A percentile compares a stretch with the other conserved stretches of the same genome.
These are phyloP conservation scores for Agrilus mali DNA, from an alignment of 2,888 invertebrate species.

Conservation along the genomic window DNA sequence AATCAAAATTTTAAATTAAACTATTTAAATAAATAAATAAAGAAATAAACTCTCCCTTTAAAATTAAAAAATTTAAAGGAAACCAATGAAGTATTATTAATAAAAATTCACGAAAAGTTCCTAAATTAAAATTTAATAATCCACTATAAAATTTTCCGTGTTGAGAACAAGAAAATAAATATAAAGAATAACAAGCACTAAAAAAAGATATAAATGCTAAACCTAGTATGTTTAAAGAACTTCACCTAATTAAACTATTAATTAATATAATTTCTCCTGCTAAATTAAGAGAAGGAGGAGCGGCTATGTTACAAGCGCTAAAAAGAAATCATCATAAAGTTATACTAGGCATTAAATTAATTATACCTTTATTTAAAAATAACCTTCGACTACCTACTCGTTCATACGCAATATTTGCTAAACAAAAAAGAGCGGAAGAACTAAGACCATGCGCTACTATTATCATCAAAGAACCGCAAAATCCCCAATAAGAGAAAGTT, in stretches of 20 bases:
- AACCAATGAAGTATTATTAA: conserved; percentile 49
- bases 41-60: conserved; percentile 40
- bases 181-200: conserved; percentile 54
- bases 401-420: conserved; percentile 52
- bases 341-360: conserved; percentile 45
- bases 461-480: conserved; percentile 40
- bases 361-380: conserved; percentile 44
- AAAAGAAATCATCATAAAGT: conserved; percentile 54
- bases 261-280: conserved; percentile 52
- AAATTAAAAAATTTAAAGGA: conserved; percentile 48
- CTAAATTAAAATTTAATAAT: conserved; percentile 38
- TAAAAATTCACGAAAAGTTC: conserved; percentile 44
- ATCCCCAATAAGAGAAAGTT: conserved; percentile 42
- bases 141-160: conserved; percentile 44
- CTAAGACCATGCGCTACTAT: conserved; percentile 54
- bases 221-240: conserved; percentile 36
- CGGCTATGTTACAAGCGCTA: conserved; percentile 49
- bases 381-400: conserved; percentile 46
- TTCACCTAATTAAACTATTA: conserved; percentile 44
- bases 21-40: conserved; percentile 48
- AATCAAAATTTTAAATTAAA: conserved; percentile 53
- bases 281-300: conserved; percentile 55
- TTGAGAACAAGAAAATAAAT: conserved; percentile 48
- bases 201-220: conserved; percentile 50
- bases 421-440: conserved; percentile 54